phyloP scores from a whole-genome alignment of 2,797 vertebrate species.

The Chelon auratus region DNA sequence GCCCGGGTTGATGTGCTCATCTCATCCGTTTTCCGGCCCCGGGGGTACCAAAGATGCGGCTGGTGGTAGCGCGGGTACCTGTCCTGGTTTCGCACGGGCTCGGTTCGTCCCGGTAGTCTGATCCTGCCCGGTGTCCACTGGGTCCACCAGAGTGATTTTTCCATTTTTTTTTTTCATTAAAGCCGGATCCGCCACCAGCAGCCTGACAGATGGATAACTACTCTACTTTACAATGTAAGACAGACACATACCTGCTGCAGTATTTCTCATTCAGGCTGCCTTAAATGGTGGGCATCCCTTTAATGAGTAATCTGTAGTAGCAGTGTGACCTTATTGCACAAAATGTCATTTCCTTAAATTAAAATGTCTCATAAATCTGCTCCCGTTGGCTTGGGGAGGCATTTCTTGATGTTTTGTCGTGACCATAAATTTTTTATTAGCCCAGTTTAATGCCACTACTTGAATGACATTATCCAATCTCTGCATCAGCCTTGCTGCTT shows the following conservation, averaged over 20 bases:
- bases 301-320: constrained; percentile 10
- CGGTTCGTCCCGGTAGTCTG: constrained; percentile 70
- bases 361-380: not conserved
- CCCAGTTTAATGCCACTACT: constrained; percentile 3
- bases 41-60: constrained; percentile 66
- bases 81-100: constrained; percentile 62
- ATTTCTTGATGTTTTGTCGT: constrained; percentile 12
- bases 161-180: not conserved
- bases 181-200: constrained; percentile 58
- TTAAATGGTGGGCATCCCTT: constrained; percentile 17
- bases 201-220: constrained; percentile 89
- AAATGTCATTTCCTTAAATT: not conserved
- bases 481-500: not conserved
- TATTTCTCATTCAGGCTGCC: constrained; percentile 33
- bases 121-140: constrained; percentile 53
- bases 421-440: constrained; percentile 22
- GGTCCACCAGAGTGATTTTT: constrained; percentile 45
- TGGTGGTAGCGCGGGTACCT: constrained; percentile 63
- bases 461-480: constrained; percentile 3
- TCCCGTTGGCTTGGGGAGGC: not conserved
- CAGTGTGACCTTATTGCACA: constrained; percentile 19
- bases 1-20: constrained; percentile 34
- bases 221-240: constrained; percentile 89
- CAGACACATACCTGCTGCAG: constrained; percentile 67
- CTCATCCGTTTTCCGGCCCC: constrained; percentile 46